These are phyloP conservation scores for Penaeus monodon DNA, from an alignment of 2,888 invertebrate species.

Conservation along the genomic window DNA sequence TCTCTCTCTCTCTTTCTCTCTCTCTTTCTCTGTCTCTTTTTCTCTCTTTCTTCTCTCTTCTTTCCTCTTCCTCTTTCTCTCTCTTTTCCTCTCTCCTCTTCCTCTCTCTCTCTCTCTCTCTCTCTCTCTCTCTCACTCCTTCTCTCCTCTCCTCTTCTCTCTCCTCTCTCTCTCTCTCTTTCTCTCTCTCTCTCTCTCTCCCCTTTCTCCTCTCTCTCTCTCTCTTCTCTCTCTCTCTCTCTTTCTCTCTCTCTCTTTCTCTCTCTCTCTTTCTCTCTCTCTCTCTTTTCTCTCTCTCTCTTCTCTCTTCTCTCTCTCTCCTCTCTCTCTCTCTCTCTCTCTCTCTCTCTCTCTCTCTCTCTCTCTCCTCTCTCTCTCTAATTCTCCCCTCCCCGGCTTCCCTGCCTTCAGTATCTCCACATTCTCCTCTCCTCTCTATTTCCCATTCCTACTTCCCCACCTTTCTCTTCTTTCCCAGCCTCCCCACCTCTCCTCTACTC, in stretches of 20 bases:
- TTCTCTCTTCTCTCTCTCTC: not conserved
- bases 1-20: not conserved
- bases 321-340: not conserved
- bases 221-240: not conserved
- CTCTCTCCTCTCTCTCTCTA: not conserved
- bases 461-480: not conserved
- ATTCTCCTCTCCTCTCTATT: no score
- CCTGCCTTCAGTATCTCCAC: no score
- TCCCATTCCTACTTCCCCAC: not conserved
- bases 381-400: no score
- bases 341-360: not conserved
- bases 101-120: no score
- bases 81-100: no score
- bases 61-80: not conserved
- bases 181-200: not conserved
- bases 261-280: not conserved
- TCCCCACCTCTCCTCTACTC: not conserved
- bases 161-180: not conserved
- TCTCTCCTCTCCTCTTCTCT: no score
- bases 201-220: not conserved
- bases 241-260: not conserved
- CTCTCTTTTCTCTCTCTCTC: conserved; percentile 16
- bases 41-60: not conserved
- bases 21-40: not conserved
- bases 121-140: no score